phyloP scores from a whole-genome alignment of 2,888 invertebrate genomes.

The Erebia ligea region DNA sequence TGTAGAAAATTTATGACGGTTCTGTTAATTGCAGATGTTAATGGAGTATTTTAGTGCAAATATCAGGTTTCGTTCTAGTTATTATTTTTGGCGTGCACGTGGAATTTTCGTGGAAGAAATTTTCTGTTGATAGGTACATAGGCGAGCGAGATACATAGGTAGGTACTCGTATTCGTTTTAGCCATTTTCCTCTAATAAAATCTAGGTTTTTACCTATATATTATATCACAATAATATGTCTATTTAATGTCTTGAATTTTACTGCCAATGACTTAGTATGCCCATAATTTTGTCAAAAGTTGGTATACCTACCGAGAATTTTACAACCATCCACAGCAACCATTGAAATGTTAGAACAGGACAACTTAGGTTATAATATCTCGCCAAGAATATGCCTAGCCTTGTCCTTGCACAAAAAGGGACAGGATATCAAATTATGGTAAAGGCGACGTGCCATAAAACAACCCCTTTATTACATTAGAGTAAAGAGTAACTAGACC shows the following conservation, averaged over 20 bases:
- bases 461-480: not conserved
- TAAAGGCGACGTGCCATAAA: not conserved
- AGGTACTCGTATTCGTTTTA: too few species aligned
- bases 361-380: not conserved
- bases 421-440: not conserved
- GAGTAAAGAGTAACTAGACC: not conserved
- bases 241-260: too few species aligned
- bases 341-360: too few species aligned
- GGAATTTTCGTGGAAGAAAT: not conserved
- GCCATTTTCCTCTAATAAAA: too few species aligned
- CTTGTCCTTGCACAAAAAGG: not conserved
- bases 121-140: not conserved
- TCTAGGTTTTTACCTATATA: too few species aligned
- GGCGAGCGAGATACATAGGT: too few species aligned
- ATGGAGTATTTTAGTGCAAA: not conserved
- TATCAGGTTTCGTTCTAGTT: constrained; percentile 6
- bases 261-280: too few species aligned
- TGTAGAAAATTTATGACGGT: not conserved
- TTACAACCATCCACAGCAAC: too few species aligned
- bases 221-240: too few species aligned
- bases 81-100: not conserved
- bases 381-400: not conserved
- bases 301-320: too few species aligned
- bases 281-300: too few species aligned
- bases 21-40: constrained; percentile 13